Evolutionary conservation across 2,113 vertebrate genomes (phyloP), one percentile per base, ranked within the genome.

Genomic region (Corythornis madagascariensis): DNA sequence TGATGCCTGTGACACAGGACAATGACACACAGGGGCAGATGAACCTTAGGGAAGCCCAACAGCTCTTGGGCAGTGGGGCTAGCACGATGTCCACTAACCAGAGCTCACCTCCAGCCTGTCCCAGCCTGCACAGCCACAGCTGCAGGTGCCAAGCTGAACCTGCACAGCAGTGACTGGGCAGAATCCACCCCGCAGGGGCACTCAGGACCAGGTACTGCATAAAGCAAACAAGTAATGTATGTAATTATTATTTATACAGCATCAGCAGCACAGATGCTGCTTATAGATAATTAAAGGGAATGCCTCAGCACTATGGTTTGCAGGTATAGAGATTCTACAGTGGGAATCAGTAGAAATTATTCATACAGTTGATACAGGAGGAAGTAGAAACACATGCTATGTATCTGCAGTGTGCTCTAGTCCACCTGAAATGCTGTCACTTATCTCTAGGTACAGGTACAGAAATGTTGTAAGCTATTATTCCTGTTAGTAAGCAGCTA

Each of bases 111-210:
- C 73, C 25, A 31, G 50, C 38, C 28, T 13, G 3, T 9, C 20
- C 20, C 67, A 50, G 42, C 52, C 45, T 4, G 2, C 29, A 4
- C 45, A 15, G 19, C 40, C 56, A n/a, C 43, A 7, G 18, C 77
- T 19, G 38, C 61, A 20, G 61, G 38, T 47, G 22, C 47, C 48
- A 19, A 33, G 11, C 61, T 28, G 33, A 57, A 50, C 21, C 57
- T 25, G 50, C 45, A 4, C 61, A 11, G 55, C 25, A 13, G 35
- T 4, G 29, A 18, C 2, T 0, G 0, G 15, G 50, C 42, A 66
- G 42, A 29, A n/a, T 18, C 0, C 0, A 0, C 15, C 25, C 17
- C 12, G 4, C 57, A 28, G 76, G 29, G 2, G 7, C 21, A 11
- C 42, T 20, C 4, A 2, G 20, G 8, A 3, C 13, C n/a, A 4